Base-by-base conservation (phyloP, 2,113 vertebrate species). In the Corvus moneduloides region DNA sequence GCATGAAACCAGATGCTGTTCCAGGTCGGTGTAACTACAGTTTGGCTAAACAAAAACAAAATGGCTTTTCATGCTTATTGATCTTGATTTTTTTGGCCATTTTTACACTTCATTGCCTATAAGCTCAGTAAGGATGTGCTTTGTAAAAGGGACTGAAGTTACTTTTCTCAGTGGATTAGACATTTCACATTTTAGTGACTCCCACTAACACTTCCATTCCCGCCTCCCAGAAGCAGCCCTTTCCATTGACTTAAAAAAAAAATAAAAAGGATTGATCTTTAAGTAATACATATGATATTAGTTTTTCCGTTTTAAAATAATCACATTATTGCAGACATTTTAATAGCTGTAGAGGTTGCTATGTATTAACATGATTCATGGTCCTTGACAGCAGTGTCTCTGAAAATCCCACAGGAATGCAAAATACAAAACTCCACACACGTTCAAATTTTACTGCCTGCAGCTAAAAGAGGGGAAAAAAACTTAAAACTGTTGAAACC, bases 301-400 rank as follows among this genome's bases (percentile, higher is more conserved):
- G 98, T 98, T 98, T 98, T 98, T 97, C 97, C 97, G 83, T 98
- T 98, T 98, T 98, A 97, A 98, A 98, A 98, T 98, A 98, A 98
- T 98, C 98, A 98, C 98, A 98, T 98, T 98, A 98, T 98, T 98
- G 98, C 97, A 98, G 98, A 98, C 98, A 98, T 98, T 98, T 98
- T 98, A 98, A 98, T 98, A 98, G 98, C 98, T 98, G 98, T 97
- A 98, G 98, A 98, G 98, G 98, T 98, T 98, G 98, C 98, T 98
- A 98, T 97, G 98, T 98, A 98, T 98, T 98, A 98, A 98, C 97
- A 98, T 98, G 98, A 98, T 98, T 98, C 98, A 98, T 98, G 98
- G 98, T 98, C 98, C 98, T 97, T 98, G 98, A 98, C 98, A 98
- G 98, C 98, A 97, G 97, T 98, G 98, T 98, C 98, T 98, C 98